Conservation (phyloP, 2,797 vertebrate species). For the Enteromius paludinosus region DNA sequence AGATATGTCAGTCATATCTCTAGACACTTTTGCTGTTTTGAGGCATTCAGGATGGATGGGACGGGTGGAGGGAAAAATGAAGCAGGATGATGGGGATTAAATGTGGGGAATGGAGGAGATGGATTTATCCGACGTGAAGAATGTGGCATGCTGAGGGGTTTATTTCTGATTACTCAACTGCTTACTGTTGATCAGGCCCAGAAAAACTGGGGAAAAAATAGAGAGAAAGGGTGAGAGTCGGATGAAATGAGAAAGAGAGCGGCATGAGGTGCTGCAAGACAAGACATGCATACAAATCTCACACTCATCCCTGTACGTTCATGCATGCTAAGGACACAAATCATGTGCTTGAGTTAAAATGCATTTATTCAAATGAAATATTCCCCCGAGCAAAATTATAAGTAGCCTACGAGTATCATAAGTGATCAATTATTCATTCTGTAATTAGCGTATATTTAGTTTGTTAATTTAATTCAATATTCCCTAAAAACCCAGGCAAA, state of each 20-base stretch:
- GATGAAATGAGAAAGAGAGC: slow-evolving; percentile 30
- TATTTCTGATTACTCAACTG: slow-evolving; percentile 55
- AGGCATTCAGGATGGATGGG: slow-evolving; percentile 37
- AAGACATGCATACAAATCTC: slow-evolving; percentile 31
- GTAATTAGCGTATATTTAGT: neutral
- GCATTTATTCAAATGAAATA: too few relatives aligned
- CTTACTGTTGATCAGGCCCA: slow-evolving; percentile 54
- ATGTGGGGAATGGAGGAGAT: slow-evolving; percentile 45
- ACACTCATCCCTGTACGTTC: slow-evolving; percentile 24
- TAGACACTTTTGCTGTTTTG: slow-evolving; percentile 18
- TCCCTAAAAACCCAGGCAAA: neutral
- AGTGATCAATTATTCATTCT: neutral
- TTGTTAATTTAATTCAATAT: neutral
- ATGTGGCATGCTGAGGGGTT: slow-evolving; percentile 41
- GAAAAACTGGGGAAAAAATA: slow-evolving; percentile 43
- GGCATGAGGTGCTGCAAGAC: slow-evolving; percentile 42
- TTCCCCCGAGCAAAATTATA: neutral
- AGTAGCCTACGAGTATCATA: neutral
- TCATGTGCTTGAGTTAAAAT: neutral
- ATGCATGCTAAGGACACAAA: neutral
- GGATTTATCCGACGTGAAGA: slow-evolving; percentile 50
- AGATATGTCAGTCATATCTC: neutral
- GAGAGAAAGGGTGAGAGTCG: slow-evolving; percentile 6
- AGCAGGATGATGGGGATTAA: slow-evolving; percentile 60
- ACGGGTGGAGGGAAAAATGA: slow-evolving; percentile 45